Conservation (phyloP, 2,797 vertebrate species). For the Schizopygopsis pylzovi region DNA sequence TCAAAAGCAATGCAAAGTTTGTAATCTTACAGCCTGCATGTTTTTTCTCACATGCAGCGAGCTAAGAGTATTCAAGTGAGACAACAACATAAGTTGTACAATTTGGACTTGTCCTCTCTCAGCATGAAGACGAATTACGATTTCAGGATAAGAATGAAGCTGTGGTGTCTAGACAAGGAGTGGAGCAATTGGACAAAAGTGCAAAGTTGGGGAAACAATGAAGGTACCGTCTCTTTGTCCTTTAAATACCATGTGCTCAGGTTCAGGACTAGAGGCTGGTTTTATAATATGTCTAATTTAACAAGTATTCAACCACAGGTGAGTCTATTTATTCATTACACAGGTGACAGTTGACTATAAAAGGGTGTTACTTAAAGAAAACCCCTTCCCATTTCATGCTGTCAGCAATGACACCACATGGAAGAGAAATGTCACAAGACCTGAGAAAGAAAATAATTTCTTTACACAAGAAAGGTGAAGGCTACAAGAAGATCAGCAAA, state of each 20-base stretch:
- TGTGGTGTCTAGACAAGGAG: conserved; percentile 22
- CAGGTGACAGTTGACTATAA: no score
- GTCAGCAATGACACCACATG: no score
- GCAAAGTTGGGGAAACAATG: conserved; percentile 67
- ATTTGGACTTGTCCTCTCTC: conserved; percentile 52
- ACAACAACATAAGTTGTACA: not conserved
- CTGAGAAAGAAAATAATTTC: no score
- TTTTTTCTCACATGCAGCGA: conserved; percentile 51
- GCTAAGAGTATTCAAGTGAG: not conserved
- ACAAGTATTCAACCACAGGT: no score
- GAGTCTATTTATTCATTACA: no score
- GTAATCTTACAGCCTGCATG: not conserved
- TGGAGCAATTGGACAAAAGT: conserved; percentile 76
- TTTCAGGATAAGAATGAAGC: conserved; percentile 72
- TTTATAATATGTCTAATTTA: not conserved
- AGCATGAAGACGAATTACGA: conserved; percentile 72
- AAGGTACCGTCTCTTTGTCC: conserved; percentile 38
- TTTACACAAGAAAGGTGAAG: no score
- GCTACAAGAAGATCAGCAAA: no score
- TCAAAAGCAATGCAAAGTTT: not conserved
- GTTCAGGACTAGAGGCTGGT: not conserved
- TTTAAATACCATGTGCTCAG: not conserved
- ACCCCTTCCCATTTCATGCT: no score
- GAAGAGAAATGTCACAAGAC: no score
- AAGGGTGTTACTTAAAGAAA: no score